Base-by-base conservation (phyloP, 2,797 vertebrate species). In the Sebastes minor region DNA sequence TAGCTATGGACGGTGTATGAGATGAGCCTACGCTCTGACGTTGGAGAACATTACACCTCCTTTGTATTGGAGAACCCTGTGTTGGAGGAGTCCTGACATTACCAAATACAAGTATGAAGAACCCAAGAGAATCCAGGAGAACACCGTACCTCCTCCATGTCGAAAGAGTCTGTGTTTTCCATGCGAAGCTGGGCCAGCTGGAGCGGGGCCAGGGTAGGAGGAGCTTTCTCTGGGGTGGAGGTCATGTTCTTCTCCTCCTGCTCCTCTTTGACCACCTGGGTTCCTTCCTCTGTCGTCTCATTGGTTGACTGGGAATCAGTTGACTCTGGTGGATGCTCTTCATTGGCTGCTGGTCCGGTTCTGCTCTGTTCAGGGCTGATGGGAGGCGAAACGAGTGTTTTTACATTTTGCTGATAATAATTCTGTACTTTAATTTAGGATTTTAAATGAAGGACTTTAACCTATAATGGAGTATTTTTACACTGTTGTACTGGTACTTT, bases 61-160 rank as follows among this genome's bases (percentile, higher is more conserved):
- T 61, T n/a, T 53, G 35, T n/a, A 18, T 28, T 10, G 10, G 63
- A 66, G 35, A 38, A 38, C 38, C 38, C 5, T 38, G 32, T n/a
- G 53, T 28, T 10, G 20, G 63, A 66, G 35, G 49, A 74, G 12
- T 56, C 9, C 12, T 13, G 8, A 49, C 8, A 9, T 61, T 1
- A 35, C 2, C 18, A 49, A 69, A 57, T 12, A 30, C n/a, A 32
- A 76, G 4, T 5, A 22, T 22, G 7, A 73, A 70, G 61, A 81
- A 61, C 28, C 27, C 22, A 32, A 25, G 27, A 70, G 61, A 81
- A 61, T n/a, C 27, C 20, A 32, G 30, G 27, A 32, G 22, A 78
- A 67, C 49, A 42, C 3, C 0, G 20, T 95, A 99, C 98, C 98
- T 99, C 99, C 86, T 99, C 98, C 96, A 99, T 97, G 87, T 99